Evolutionary conservation across 2,797 vertebrate species (phyloP).

Genomic region (Hydrolagus colliei): DNA sequence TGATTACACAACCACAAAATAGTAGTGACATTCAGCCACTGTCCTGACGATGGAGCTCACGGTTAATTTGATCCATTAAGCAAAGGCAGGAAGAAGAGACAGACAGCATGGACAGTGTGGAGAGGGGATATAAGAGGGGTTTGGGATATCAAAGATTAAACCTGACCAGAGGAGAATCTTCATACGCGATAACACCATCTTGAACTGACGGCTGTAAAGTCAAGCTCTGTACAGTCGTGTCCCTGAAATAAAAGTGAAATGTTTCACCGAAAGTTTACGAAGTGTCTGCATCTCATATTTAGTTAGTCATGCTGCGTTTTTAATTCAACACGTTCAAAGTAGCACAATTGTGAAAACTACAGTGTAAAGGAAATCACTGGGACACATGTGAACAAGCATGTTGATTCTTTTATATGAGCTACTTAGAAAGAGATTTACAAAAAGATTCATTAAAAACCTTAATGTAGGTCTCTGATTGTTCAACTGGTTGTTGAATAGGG

Average conservation of each 20-base stretch:
- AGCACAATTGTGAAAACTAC: too few species aligned
- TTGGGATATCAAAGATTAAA: slow-evolving; percentile 27
- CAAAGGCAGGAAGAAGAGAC: background rate
- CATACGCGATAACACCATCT: slow-evolving; percentile 84
- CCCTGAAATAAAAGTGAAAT: slow-evolving; percentile 57
- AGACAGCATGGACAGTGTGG: background rate
- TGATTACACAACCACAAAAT: too few species aligned
- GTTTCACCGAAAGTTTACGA: background rate
- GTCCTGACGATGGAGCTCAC: too few species aligned
- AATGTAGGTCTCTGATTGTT: too few species aligned
- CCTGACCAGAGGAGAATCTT: slow-evolving; percentile 94
- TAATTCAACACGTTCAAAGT: background rate
- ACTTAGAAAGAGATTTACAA: too few species aligned
- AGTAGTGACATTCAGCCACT: too few species aligned
- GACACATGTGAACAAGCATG: too few species aligned
- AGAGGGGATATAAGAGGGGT: background rate
- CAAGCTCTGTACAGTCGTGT: slow-evolving; percentile 90
- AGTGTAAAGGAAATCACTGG: too few species aligned
- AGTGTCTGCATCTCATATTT: background rate
- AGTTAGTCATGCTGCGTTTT: background rate
- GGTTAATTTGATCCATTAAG: background rate
- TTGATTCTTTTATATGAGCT: too few species aligned
- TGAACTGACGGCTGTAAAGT: slow-evolving; percentile 90
- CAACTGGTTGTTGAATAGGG: too few species aligned
- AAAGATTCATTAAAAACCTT: too few species aligned